Percentiles rank a stretch among this genome's conserved stretches.
Conservation (phyloP, 2,113 vertebrate species). For the Pseudorectes ferrugineus region DNA sequence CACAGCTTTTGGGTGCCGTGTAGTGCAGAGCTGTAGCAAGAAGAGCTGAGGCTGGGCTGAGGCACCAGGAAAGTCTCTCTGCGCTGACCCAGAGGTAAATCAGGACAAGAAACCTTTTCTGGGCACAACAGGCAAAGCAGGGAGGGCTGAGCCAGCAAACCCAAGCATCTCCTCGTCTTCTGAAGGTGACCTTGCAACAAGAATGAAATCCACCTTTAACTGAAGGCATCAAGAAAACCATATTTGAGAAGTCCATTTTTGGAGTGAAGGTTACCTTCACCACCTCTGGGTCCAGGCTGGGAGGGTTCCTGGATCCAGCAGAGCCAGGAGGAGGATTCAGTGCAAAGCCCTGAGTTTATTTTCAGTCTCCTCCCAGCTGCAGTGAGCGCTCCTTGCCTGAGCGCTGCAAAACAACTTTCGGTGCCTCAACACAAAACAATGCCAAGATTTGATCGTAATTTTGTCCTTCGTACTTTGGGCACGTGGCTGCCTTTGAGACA, state of each 20-base stretch:
- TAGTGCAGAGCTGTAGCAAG: neutral
- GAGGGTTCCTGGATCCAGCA: neutral
- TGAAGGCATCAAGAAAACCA: neutral
- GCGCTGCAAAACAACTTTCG: neutral
- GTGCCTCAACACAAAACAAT: neutral
- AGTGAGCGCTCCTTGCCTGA: neutral
- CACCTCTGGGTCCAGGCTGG: neutral
- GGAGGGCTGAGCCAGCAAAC: neutral
- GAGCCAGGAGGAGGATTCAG: neutral
- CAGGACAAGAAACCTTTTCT: neutral
- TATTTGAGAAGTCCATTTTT: neutral
- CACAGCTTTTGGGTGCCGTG: neutral
- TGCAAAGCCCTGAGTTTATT: neutral
- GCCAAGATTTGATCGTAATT: neutral
- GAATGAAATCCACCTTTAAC: neutral
- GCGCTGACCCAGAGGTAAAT: neutral
- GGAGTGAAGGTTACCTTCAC: neutral
- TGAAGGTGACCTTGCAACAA: neutral
- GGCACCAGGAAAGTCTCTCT: neutral
- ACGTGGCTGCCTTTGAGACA: neutral
- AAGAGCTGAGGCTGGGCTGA: neutral
- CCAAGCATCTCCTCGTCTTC: neutral
- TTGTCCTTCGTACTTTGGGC: neutral
- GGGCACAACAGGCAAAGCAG: neutral
- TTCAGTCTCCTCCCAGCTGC: neutral